These are phyloP conservation scores for Pygocentrus nattereri DNA, from an alignment of 2,797 vertebrate genomes.

Conservation along the genomic window DNA sequence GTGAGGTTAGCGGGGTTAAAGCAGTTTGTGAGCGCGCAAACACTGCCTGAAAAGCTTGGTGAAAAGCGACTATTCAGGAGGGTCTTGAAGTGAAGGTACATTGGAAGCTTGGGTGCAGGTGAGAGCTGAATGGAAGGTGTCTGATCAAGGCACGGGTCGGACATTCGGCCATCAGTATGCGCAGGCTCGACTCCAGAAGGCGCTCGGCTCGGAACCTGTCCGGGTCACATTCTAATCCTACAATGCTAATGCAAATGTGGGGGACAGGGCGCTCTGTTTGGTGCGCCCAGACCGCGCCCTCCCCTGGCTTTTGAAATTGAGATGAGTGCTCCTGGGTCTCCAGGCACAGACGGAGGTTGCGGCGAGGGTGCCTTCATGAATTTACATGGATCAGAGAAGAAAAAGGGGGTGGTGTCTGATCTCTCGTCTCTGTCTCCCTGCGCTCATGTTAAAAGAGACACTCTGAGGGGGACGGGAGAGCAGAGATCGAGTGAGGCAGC, in stretches of 20 bases:
- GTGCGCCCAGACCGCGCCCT: conserved; percentile 79
- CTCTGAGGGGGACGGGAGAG: background rate
- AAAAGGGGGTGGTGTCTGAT: conserved; percentile 40
- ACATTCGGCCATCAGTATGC: conserved; percentile 86
- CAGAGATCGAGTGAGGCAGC: background rate
- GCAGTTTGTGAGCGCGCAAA: conserved; percentile 20
- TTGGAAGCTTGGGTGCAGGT: conserved; percentile 36
- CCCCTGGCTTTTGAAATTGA: conserved; percentile 80
- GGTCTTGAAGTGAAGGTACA: background rate
- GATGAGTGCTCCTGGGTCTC: conserved; percentile 71
- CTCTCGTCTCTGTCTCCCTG: conserved; percentile 22
- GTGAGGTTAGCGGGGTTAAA: conserved; percentile 48
- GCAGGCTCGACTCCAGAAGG: conserved; percentile 63
- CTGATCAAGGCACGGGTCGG: conserved; percentile 72
- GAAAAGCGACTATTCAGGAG: background rate
- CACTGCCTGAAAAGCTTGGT: background rate
- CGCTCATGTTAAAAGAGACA: conserved; percentile 22
- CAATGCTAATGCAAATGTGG: conserved; percentile 32
- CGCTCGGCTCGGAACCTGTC: conserved; percentile 75
- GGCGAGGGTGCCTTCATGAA: conserved; percentile 52
- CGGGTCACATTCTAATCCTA: conserved; percentile 84
- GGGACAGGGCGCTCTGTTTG: conserved; percentile 54
- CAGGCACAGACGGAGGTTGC: conserved; percentile 49
- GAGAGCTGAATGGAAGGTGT: conserved; percentile 71
- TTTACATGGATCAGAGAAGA: conserved; percentile 51